Percentiles rank a stretch among this genome's conserved stretches.
These are phyloP conservation scores for Seriola aureovittata DNA, from an alignment of 2,113 vertebrate species.

Conservation along the genomic window DNA sequence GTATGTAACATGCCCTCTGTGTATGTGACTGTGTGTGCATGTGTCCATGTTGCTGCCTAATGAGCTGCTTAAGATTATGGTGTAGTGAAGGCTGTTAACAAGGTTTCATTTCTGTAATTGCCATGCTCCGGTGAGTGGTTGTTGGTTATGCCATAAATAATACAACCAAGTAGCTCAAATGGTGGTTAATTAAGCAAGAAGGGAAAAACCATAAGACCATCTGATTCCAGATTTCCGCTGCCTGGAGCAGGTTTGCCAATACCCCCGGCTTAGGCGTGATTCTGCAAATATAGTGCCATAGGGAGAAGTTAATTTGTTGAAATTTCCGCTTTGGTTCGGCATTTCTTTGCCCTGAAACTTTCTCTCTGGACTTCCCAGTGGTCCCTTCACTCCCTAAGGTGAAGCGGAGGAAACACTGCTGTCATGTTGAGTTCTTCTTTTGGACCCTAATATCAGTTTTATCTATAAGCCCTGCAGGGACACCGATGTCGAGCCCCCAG, in stretches of 20 bases:
- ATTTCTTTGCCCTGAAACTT: slow-evolving; percentile 1
- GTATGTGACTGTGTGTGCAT: slow-evolving; percentile 16
- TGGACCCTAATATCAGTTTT: neutral
- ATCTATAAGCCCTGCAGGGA: neutral
- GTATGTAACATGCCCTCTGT: slow-evolving; percentile 43
- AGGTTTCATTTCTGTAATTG: slow-evolving; percentile 43
- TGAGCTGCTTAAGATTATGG: slow-evolving; percentile 57
- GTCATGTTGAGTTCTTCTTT: neutral
- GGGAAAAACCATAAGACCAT: slow-evolving; percentile 20
- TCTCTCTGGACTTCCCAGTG: neutral
- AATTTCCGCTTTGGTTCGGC: slow-evolving; percentile 36
- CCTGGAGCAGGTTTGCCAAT: slow-evolving; percentile 16
- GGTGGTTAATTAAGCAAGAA: slow-evolving; percentile 45
- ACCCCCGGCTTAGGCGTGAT: slow-evolving; percentile 29
- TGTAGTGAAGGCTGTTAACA: slow-evolving; percentile 53
- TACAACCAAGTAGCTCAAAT: slow-evolving; percentile 28
- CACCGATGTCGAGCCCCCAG: neutral
- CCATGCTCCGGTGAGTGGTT: slow-evolving; percentile 11
- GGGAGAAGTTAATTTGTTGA: slow-evolving; percentile 47
- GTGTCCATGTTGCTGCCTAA: slow-evolving; percentile 56
- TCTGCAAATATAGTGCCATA: slow-evolving; percentile 35
- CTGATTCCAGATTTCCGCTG: slow-evolving; percentile 47
- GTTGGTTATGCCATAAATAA: slow-evolving; percentile 33
- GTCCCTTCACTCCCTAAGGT: neutral
- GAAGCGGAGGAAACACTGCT: neutral